These are phyloP conservation scores for Zaprionus camerounensis DNA, from an alignment of 1,140 invertebrate genomes.

Conservation along the genomic window DNA sequence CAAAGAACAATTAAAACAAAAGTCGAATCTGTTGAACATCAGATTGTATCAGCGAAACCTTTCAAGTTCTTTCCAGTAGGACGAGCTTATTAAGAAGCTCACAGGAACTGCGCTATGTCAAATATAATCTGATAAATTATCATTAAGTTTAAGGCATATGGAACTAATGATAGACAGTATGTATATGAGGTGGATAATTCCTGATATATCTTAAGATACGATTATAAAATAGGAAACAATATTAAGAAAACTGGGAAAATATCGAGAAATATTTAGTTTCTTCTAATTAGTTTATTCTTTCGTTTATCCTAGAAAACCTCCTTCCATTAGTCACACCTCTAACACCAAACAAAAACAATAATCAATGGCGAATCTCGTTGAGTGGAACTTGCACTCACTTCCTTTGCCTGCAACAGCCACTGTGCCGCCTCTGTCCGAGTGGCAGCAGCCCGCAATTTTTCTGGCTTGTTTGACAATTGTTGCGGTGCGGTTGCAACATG, in stretches of 20 bases:
- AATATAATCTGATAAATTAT: no score
- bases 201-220: no score
- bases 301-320: neutral
- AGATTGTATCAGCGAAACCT: neutral
- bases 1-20: slow-evolving; percentile 23
- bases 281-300: neutral
- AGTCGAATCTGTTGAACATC: neutral
- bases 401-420: neutral
- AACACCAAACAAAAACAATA: neutral
- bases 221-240: no score
- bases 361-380: neutral
- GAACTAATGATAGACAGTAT: no score
- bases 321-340: neutral
- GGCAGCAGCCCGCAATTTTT: slow-evolving; percentile 67
- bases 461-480: slow-evolving; percentile 81
- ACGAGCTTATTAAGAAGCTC: no score
- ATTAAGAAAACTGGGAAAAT: no score
- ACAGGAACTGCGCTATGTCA: no score
- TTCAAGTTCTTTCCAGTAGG: slow-evolving; percentile 5
- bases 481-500: slow-evolving; percentile 50
- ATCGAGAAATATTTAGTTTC: no score
- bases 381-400: neutral
- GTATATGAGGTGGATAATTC: no score
- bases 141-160: no score
- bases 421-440: neutral